Conservation (phyloP, 1,140 invertebrate species). For the Neodiprion lecontei region DNA sequence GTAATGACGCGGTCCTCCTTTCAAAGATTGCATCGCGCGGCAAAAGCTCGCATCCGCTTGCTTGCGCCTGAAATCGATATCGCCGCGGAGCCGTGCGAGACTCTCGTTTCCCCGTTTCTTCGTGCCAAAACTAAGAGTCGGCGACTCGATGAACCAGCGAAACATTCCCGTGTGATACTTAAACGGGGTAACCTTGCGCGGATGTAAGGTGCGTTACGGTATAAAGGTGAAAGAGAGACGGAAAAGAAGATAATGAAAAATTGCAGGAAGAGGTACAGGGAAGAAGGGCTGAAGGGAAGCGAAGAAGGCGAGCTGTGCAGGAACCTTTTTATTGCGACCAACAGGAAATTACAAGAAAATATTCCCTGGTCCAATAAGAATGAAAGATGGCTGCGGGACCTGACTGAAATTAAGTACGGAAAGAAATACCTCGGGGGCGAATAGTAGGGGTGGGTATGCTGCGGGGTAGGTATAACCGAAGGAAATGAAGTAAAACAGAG, state of each 20-base stretch:
- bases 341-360: conserved; percentile 25
- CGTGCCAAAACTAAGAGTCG: background rate
- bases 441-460: conserved; percentile 25
- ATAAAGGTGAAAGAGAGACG: background rate
- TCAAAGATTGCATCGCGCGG: conserved; percentile 62
- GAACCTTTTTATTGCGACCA: conserved; percentile 32
- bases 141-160: background rate
- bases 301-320: conserved; percentile 9
- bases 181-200: too few species aligned
- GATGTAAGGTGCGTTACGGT: background rate
- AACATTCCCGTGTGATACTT: too few species aligned
- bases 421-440: conserved; percentile 31
- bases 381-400: conserved; percentile 33
- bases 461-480: conserved; percentile 23
- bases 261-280: background rate
- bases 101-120: conserved; percentile 3
- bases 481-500: conserved; percentile 15
- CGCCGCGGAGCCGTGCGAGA: conserved; percentile 26
- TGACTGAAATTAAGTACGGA: conserved; percentile 33
- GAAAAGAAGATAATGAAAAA: background rate
- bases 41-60: conserved; percentile 47
- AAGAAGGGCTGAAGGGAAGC: background rate
- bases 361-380: conserved; percentile 34
- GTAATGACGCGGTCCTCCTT: conserved; percentile 64
- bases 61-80: conserved; percentile 26